Base-by-base conservation (phyloP, 1,140 invertebrate species). In the Ceratosolen solmsi region DNA sequence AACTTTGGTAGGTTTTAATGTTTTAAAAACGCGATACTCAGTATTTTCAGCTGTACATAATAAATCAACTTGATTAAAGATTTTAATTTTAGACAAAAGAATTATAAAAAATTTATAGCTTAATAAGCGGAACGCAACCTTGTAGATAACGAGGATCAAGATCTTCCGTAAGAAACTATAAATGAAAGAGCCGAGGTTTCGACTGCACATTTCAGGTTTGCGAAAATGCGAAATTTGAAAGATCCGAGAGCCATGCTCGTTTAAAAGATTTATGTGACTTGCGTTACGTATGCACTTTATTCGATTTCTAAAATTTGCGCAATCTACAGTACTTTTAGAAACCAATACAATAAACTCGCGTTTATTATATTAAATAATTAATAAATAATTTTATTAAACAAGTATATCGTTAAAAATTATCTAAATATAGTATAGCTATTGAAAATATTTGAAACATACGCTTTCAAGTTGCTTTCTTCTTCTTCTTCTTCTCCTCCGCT, bases 41-140 rank as follows among this genome's bases (percentile, higher is more conserved):
- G 17, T 68, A 68, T 68, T 22, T 38, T 9, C 33, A 38, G 63
- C 33, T 68, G 33, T n/a, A 17, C 4, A 1, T 68, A 68, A 68
- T 38, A 68, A 68, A 68, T 68, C 33, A 9, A n/a, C 33, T 68
- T 68, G 36, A 68, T 68, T 68, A 68, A 68, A 38, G 33, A 68
- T 68, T 68, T 68, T 68, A 68, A 68, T 68, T 68, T 68, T 68
- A 68, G 63, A 68, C 63, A 68, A 68, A 68, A 68, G 60, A 68
- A 68, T 68, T 20, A n/a, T n/a, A 68, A 68, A 38, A 68, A 38
- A 38, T 68, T 36, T 68, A 68, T 68, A 38, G 33, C 63, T 68
- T 38, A 68, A 68, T 68, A 38, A 68, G 36, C 33, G 17, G 7
- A 68, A n/a, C 33, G 27, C 7, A 38, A n/a, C 27, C 22, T 68